A percentile compares a stretch with the other conserved stretches of the same genome.
phyloP scores from a whole-genome alignment of 92 coral and sea anemone species.

The Pocillopora meandrina region DNA sequence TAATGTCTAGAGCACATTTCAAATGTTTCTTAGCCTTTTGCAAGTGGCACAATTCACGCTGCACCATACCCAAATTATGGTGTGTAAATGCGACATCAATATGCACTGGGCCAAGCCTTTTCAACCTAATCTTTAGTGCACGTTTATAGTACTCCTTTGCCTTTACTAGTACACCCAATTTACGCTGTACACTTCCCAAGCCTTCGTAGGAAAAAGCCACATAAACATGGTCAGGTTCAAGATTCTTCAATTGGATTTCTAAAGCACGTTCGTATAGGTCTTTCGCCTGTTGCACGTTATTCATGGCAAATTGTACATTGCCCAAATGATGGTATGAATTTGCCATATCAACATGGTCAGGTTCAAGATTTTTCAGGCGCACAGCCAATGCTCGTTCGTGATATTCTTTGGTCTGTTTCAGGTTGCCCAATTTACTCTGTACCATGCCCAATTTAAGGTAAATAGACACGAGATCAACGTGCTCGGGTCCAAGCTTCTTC shows the following conservation, averaged over 20 bases:
- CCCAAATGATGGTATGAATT: not conserved
- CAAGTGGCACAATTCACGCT: not conserved
- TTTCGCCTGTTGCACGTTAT: conserved; percentile 23
- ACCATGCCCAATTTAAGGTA: too few relatives aligned
- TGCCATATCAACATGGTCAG: too few relatives aligned
- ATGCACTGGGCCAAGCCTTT: conserved; percentile 30
- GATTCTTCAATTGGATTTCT: not conserved
- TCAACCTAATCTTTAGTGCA: conserved; percentile 11
- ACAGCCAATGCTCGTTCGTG: too few relatives aligned
- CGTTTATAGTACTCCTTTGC: conserved; percentile 23
- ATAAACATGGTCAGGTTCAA: not conserved
- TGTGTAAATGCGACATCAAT: conserved; percentile 30
- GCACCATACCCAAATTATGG: conserved; percentile 19
- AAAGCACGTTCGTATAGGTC: not conserved
- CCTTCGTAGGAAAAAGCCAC: not conserved
- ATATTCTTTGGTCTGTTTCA: too few relatives aligned
- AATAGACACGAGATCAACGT: conserved; percentile 26
- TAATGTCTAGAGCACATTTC: conserved; percentile 32
- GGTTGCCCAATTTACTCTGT: too few relatives aligned
- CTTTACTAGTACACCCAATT: conserved; percentile 24
- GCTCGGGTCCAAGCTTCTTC: not conserved
- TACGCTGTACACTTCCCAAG: conserved; percentile 8
- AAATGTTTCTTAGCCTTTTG: conserved; percentile 35
- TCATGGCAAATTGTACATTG: not conserved
- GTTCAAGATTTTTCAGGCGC: too few relatives aligned